Conservation (phyloP, 2,113 vertebrate species). For the Istiophorus platypterus region DNA sequence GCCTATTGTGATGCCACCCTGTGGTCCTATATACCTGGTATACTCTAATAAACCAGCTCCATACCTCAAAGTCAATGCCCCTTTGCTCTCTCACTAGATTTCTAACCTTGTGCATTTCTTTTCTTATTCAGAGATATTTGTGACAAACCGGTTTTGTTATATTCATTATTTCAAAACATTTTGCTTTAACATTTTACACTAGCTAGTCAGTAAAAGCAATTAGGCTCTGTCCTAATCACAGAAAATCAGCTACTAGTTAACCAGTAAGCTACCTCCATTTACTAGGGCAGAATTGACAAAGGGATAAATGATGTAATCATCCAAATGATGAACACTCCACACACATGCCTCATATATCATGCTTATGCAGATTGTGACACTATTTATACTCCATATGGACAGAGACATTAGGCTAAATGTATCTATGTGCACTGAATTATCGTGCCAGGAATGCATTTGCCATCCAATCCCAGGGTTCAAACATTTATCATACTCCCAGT, state of each 20-base stretch:
- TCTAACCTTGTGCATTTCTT: neutral
- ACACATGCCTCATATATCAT: neutral
- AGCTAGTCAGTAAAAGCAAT: neutral
- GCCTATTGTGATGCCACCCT: neutral
- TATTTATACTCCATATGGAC: neutral
- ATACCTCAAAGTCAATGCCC: neutral
- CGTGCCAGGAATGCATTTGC: neutral
- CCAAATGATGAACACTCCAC: conserved; percentile 24
- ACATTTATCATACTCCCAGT: neutral
- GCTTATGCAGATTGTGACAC: conserved; percentile 5
- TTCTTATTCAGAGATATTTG: neutral
- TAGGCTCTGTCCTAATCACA: neutral
- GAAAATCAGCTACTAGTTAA: conserved; percentile 11
- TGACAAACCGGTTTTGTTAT: neutral
- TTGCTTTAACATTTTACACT: neutral
- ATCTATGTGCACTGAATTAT: neutral
- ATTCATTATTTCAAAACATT: neutral
- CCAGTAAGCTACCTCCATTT: neutral
- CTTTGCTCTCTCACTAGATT: neutral
- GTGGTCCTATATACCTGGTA: neutral
- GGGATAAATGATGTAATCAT: conserved; percentile 53
- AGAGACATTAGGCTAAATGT: neutral
- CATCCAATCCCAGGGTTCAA: neutral
- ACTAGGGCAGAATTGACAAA: conserved; percentile 29
- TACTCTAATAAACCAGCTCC: conserved; percentile 4